Evolutionary conservation across 2,888 invertebrate species (phyloP), one percentile per base, ranked within the genome.

Genomic region (Incurvaria masculella): DNA sequence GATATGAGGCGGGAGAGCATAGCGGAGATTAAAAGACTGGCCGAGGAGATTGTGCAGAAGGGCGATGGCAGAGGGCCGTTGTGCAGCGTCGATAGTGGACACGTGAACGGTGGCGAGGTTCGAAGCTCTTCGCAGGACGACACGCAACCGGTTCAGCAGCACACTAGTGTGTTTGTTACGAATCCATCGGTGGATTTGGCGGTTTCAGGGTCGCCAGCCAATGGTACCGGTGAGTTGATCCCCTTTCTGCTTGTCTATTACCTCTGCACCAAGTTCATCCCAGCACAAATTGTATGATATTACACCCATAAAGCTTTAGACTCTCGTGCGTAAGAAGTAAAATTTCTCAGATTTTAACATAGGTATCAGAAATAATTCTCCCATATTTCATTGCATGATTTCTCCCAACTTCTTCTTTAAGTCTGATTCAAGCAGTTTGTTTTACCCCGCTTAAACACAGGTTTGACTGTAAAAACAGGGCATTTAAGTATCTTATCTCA

Each of bases 81-180:
- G 6, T 75, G 76, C 54, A 78, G 78, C 53, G 70, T 78, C 38
- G 78, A 78, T 54, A 78, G 78, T 58, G 74, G 62, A 2, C 70
- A 70, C 62, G 56, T 64, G 21, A 69, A 72, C 56, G 72, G 79
- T 10, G 67, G 57, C 51, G 69, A 79, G 48, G 53, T 65, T 49
- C 66, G 65, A 55, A 33, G 33, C 33, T 65, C 69, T 0, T 69
- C 72, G 0, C 51, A 71, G 23, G 72, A 76, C 49, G 73, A 73
- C 42, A 59, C 53, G 44, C 64, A 63, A 49, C 57, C 56, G 2
- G 46, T 67, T 2, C 70, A 68, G 45, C 72, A 70, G 52, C 79
- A 78, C 51, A 83, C 85, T 6, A 85, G 86, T 55, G 87, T 88
- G 2, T 87, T 88, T 51, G 81, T 88, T 8, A 88, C 88, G 0